phyloP scores from a whole-genome alignment of 2,888 invertebrate species.

The Barypeithes pellucidus region DNA sequence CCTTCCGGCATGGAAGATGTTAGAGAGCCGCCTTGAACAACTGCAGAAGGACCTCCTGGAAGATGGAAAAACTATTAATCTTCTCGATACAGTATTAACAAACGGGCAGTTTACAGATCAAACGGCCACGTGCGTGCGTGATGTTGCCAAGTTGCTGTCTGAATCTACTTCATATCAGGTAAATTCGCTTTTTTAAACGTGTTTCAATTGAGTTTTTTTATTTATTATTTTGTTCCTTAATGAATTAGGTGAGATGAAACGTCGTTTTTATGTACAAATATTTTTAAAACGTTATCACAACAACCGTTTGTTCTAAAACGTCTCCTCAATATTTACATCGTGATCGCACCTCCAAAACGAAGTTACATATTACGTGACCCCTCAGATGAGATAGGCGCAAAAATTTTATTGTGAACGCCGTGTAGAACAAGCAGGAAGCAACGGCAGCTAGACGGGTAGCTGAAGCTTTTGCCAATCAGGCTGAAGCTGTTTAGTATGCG shows the following conservation, averaged over 20 bases:
- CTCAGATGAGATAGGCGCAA: conserved; percentile 40
- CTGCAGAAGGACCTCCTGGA: conserved; percentile 83
- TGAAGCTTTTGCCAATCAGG: conserved; percentile 55
- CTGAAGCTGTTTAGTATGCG: conserved; percentile 74
- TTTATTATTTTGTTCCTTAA: too few relatives aligned
- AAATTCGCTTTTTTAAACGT: conserved; percentile 42
- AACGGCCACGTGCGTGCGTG: conserved; percentile 74
- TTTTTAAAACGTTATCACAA: neutral
- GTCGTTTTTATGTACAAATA: too few relatives aligned
- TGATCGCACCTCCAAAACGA: conserved; percentile 29
- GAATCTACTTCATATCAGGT: conserved; percentile 70
- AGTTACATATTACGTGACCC: conserved; percentile 46
- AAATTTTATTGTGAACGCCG: conserved; percentile 47
- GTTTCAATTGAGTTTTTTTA: neutral
- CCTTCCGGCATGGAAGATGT: conserved; percentile 82
- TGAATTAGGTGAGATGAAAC: too few relatives aligned
- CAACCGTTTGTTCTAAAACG: conserved; percentile 6
- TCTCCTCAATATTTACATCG: conserved; percentile 13
- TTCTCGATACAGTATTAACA: conserved; percentile 71
- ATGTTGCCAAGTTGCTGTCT: conserved; percentile 75
- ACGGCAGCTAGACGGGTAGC: conserved; percentile 48
- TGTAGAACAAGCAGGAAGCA: conserved; percentile 51
- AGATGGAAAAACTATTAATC: conserved; percentile 77
- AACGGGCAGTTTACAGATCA: conserved; percentile 70
- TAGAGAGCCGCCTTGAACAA: conserved; percentile 84